phyloP scores from a whole-genome alignment of 2,113 vertebrate species.

The Chlorodrepanis virens region DNA sequence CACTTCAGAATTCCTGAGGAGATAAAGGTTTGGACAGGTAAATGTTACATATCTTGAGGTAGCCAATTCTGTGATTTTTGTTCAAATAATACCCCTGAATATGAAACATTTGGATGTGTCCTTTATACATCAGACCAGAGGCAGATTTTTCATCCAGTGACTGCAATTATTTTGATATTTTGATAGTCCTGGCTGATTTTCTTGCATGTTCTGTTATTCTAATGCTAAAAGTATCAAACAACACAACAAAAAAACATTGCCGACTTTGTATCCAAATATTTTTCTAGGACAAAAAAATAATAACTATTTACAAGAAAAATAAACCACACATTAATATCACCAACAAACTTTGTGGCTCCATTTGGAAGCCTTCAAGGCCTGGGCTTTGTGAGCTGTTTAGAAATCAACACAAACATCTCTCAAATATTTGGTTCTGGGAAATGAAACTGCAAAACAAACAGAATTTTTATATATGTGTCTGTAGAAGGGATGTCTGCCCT shows the following conservation, averaged over 20 bases:
- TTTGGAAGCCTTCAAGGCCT: constrained; percentile 29
- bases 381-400: constrained; percentile 27
- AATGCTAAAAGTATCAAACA: constrained; percentile 50
- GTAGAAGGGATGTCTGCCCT: background rate
- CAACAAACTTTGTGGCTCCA: background rate
- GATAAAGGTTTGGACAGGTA: background rate
- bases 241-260: background rate
- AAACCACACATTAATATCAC: background rate
- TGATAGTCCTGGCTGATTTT: constrained; percentile 57
- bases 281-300: constrained; percentile 15
- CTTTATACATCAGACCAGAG: background rate
- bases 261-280: constrained; percentile 53
- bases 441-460: constrained; percentile 12
- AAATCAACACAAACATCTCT: constrained; percentile 53
- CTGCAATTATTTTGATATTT: constrained; percentile 56
- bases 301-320: background rate
- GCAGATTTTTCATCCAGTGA: background rate
- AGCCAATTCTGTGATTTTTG: background rate
- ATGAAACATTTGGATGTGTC: background rate
- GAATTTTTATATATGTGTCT: background rate
- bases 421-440: constrained; percentile 30
- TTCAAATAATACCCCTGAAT: background rate
- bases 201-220: constrained; percentile 39
- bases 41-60: background rate
- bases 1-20: background rate